A percentile compares a stretch with the other conserved stretches of the same genome.
Conservation (phyloP, 2,797 vertebrate genomes). For the Uromys caudimaculatus region DNA sequence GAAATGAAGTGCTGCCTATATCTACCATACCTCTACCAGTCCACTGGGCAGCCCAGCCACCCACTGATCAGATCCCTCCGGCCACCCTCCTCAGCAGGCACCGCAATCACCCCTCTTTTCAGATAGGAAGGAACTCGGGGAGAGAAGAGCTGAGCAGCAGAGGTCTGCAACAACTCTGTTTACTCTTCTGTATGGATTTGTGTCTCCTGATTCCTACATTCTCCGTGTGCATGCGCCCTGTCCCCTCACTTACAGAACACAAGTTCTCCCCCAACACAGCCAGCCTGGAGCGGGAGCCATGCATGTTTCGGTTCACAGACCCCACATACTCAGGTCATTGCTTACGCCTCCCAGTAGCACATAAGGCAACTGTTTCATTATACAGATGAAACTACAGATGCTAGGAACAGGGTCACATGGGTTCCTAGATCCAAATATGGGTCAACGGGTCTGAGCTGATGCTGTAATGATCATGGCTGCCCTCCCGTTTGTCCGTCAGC, state of each 20-base stretch:
- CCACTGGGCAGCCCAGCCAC: neutral
- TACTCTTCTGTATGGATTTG: neutral
- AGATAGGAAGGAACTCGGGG: neutral
- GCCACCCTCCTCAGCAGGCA: neutral
- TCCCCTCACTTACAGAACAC: neutral
- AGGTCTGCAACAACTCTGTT: neutral
- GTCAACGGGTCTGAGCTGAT: neutral
- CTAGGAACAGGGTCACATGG: neutral
- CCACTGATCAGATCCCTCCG: neutral
- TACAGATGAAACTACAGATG: neutral
- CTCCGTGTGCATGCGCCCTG: neutral
- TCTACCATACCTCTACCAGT: neutral
- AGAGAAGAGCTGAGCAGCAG: neutral
- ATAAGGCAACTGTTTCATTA: too few relatives aligned
- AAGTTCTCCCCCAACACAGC: neutral
- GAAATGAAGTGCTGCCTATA: accelerated
- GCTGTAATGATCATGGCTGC: accelerated
- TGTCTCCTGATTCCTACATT: neutral
- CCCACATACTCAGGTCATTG: neutral
- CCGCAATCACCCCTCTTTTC: neutral
- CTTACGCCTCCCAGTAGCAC: neutral
- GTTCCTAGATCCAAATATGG: neutral
- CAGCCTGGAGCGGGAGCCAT: accelerated
- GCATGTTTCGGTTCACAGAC: accelerated
- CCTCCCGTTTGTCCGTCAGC: neutral